Evolutionary conservation across 2,888 invertebrate genomes (phyloP).

Genomic region (Iphiclides podalirius): DNA sequence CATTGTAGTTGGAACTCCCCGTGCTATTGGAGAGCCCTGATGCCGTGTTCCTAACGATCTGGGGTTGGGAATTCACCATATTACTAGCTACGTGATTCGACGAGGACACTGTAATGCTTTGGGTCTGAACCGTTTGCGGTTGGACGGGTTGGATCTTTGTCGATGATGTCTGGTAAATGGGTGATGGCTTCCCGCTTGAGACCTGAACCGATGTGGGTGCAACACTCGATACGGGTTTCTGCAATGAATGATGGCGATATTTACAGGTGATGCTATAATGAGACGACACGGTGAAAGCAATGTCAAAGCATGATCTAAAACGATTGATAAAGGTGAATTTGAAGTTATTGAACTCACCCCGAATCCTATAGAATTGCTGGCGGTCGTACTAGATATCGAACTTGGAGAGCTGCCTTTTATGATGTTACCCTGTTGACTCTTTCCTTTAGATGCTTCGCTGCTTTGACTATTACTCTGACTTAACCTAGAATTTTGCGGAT

Average conservation of each 20-base stretch:
- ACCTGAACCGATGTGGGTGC: conserved; percentile 88
- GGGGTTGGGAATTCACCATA: conserved; percentile 69
- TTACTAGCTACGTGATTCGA: conserved; percentile 69
- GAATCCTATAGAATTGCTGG: conserved; percentile 69
- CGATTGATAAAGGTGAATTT: conserved; percentile 19
- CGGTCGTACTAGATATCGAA: conserved; percentile 56
- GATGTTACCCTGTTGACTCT: conserved; percentile 46
- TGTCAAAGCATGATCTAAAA: conserved; percentile 21
- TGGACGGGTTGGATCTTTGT: conserved; percentile 90
- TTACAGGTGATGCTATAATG: conserved; percentile 59
- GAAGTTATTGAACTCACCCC: conserved; percentile 54
- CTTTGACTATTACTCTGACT: conserved; percentile 66
- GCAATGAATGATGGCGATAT: conserved; percentile 75
- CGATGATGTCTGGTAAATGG: conserved; percentile 89
- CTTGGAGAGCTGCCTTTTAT: conserved; percentile 63
- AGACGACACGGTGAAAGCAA: conserved; percentile 16
- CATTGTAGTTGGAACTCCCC: conserved; percentile 65
- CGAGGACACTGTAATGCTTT: conserved; percentile 52
- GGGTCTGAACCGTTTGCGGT: conserved; percentile 84
- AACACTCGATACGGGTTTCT: conserved; percentile 93
- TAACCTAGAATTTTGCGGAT: conserved; percentile 72
- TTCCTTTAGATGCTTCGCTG: conserved; percentile 52
- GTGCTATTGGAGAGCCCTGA: conserved; percentile 71
- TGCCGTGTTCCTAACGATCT: conserved; percentile 75
- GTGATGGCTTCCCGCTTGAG: conserved; percentile 83